These are phyloP conservation scores for Argopecten irradians DNA, from an alignment of 1,140 invertebrate species.

Conservation along the genomic window DNA sequence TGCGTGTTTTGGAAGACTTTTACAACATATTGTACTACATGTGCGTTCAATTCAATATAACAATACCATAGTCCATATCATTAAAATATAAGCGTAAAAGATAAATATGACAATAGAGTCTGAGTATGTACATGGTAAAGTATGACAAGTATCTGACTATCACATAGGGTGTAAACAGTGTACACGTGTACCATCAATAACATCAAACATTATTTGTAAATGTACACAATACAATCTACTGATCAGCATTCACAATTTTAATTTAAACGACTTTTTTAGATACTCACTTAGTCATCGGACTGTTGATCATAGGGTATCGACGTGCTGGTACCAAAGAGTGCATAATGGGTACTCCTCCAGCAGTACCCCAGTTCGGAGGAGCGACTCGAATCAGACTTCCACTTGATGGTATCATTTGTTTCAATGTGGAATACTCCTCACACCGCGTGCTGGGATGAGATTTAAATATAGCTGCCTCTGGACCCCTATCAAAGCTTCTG, in stretches of 20 bases:
- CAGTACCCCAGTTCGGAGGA: slow-evolving; percentile 70
- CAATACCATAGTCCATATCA: no score
- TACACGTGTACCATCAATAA: no score
- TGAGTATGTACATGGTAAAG: no score
- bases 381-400: slow-evolving; percentile 54
- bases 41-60: no score
- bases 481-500: slow-evolving; percentile 59
- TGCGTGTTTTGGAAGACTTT: no score
- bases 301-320: slow-evolving; percentile 69
- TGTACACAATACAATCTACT: not conserved
- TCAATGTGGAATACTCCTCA: slow-evolving; percentile 73
- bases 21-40: no score
- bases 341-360: slow-evolving; percentile 51
- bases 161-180: no score
- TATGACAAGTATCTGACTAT: no score
- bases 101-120: no score
- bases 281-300: slow-evolving; percentile 72
- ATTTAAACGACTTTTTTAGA: not conserved
- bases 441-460: slow-evolving; percentile 64
- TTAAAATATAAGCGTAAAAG: no score
- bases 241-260: not conserved
- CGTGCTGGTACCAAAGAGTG: slow-evolving; percentile 40
- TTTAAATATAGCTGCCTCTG: slow-evolving; percentile 52
- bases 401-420: slow-evolving; percentile 71
- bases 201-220: no score